phyloP scores from a whole-genome alignment of 37 sponge, comb jelly and placozoan genomes.

The Tethya wilhelma region DNA sequence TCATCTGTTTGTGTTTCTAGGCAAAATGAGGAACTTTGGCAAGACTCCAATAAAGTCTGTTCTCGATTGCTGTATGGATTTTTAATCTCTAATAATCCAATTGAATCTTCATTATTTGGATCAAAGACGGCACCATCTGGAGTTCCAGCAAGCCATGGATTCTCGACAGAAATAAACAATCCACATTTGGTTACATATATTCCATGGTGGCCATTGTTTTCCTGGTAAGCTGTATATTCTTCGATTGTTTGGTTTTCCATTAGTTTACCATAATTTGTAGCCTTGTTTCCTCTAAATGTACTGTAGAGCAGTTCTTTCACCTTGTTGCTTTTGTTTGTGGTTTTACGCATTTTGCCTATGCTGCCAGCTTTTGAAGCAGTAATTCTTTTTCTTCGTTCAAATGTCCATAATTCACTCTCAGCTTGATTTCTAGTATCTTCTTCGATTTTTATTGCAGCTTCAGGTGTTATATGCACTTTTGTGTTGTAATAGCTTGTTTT shows the following conservation, averaged over 20 bases:
- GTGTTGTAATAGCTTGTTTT: slow-evolving; percentile 10
- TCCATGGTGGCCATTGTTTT: not conserved
- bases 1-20: not conserved
- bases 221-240: slow-evolving; percentile 1
- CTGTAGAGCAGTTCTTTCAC: slow-evolving; percentile 28
- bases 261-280: slow-evolving; percentile 10
- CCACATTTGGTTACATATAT: not conserved
- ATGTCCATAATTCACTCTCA: slow-evolving; percentile 19
- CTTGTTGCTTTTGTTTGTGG: slow-evolving; percentile 40
- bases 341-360: slow-evolving; percentile 28
- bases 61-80: slow-evolving; percentile 12
- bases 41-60: slow-evolving; percentile 1
- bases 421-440: not conserved
- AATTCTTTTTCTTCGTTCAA: slow-evolving; percentile 52
- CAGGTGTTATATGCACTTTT: slow-evolving; percentile 7
- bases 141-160: slow-evolving; percentile 34
- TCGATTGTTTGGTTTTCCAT: not conserved
- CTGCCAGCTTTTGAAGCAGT: slow-evolving; percentile 41
- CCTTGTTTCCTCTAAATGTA: slow-evolving; percentile 24
- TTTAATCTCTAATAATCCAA: slow-evolving; percentile 20
- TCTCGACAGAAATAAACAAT: not conserved
- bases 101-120: not conserved
- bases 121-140: slow-evolving; percentile 24
- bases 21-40: slow-evolving; percentile 4
- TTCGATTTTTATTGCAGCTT: not conserved